These are phyloP conservation scores for Eurytoma californica DNA, from an alignment of 2,888 invertebrate species.

Conservation along the genomic window DNA sequence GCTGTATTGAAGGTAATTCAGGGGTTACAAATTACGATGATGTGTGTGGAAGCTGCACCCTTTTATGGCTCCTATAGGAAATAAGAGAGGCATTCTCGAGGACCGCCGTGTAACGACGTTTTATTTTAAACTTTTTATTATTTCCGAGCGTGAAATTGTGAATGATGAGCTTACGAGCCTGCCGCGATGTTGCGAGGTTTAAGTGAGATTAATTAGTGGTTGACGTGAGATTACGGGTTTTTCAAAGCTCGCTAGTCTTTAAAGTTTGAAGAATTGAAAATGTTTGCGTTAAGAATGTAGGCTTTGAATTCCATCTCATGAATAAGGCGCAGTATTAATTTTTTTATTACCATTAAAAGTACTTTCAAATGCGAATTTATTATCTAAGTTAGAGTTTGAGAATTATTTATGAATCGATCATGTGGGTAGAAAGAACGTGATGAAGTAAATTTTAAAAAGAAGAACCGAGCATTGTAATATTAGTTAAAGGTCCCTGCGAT, in stretches of 20 bases:
- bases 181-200: neutral
- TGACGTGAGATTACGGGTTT: neutral
- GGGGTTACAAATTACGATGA: conserved; percentile 49
- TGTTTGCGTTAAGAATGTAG: no score
- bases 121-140: neutral
- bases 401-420: no score
- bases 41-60: conserved; percentile 37
- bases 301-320: no score
- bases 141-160: neutral
- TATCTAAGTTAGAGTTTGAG: no score
- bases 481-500: no score
- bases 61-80: conserved; percentile 27
- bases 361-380: no score
- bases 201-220: neutral
- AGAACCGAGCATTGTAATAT: no score
- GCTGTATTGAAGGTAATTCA: conserved; percentile 39
- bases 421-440: no score
- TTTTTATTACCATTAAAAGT: no score
- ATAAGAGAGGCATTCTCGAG: conserved; percentile 10
- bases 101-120: neutral
- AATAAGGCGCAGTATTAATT: no score
- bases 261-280: neutral
- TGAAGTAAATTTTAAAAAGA: no score
- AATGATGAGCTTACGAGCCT: neutral
- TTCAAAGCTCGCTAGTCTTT: neutral